A percentile compares a stretch with the other conserved stretches of the same genome.
phyloP scores from a whole-genome alignment of 2,888 invertebrate genomes.

The Monochamus alternatus region DNA sequence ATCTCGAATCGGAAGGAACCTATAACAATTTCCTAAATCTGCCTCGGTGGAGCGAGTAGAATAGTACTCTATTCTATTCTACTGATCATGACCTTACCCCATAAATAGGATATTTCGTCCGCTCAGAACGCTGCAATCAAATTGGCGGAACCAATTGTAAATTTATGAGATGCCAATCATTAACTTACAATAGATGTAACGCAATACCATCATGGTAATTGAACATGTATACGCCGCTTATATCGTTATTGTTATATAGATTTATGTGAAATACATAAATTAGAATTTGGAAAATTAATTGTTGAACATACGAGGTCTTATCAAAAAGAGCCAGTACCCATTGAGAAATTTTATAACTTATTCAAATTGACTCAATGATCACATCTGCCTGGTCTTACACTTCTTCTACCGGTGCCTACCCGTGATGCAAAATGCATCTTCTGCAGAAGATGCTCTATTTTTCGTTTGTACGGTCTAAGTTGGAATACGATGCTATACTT shows the following conservation, averaged over 20 bases:
- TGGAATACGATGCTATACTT: too few relatives aligned
- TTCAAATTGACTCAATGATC: too few relatives aligned
- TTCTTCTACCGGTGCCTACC: too few relatives aligned
- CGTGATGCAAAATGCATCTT: too few relatives aligned
- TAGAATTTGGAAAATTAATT: too few relatives aligned
- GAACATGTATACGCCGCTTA: not conserved
- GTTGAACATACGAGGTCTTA: too few relatives aligned
- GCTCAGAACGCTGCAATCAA: constrained; percentile 19
- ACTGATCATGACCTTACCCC: constrained; percentile 38
- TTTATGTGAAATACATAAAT: not conserved
- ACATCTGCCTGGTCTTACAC: too few relatives aligned
- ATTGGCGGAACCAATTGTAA: constrained; percentile 28
- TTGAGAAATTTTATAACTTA: too few relatives aligned
- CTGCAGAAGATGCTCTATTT: too few relatives aligned
- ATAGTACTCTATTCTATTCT: not conserved
- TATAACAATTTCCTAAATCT: constrained; percentile 35
- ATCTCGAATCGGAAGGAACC: constrained; percentile 33
- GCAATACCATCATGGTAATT: not conserved
- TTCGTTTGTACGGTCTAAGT: too few relatives aligned
- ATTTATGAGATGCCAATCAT: constrained; percentile 33
- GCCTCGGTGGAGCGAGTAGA: constrained; percentile 7
- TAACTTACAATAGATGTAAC: constrained; percentile 16
- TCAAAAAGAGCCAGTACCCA: too few relatives aligned
- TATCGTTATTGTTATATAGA: not conserved
- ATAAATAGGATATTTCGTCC: constrained; percentile 24